A percentile compares a stretch with the other conserved stretches of the same genome.
Evolutionary conservation across 2,888 invertebrate genomes (phyloP).

Genomic region (Aporophyla lueneburgensis): DNA sequence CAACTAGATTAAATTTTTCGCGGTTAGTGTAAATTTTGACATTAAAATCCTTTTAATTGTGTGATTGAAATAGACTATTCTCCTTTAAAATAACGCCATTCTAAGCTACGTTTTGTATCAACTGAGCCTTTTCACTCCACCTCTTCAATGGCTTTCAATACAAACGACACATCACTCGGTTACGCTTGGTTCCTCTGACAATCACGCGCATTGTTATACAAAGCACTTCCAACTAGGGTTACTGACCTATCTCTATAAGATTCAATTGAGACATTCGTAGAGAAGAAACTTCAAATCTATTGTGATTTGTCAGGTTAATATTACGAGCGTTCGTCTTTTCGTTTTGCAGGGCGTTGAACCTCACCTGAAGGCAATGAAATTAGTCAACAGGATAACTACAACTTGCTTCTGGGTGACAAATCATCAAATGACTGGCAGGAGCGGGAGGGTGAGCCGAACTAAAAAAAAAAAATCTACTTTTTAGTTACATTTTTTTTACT

Average conservation of each 20-base stretch:
- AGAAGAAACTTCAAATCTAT: not conserved
- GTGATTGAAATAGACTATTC: not conserved
- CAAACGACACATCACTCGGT: constrained; percentile 49
- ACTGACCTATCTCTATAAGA: constrained; percentile 57
- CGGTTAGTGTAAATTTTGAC: too few relatives aligned
- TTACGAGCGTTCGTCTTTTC: too few relatives aligned
- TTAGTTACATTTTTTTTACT: too few relatives aligned
- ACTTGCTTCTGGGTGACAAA: too few relatives aligned
- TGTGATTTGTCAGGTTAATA: not conserved
- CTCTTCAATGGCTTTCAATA: constrained; percentile 5
- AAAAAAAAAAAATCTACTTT: too few relatives aligned
- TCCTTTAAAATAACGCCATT: not conserved
- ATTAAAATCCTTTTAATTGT: too few relatives aligned
- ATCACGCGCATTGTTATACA: constrained; percentile 42
- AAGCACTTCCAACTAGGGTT: constrained; percentile 37
- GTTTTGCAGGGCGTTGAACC: too few relatives aligned
- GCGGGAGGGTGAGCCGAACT: too few relatives aligned
- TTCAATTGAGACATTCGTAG: constrained; percentile 41
- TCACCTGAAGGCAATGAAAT: too few relatives aligned
- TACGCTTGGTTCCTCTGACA: constrained; percentile 37
- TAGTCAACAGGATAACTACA: too few relatives aligned
- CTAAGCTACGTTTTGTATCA: not conserved
- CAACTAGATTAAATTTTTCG: too few relatives aligned
- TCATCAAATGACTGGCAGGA: too few relatives aligned
- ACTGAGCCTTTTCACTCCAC: not conserved